Conservation (phyloP, 2,113 vertebrate species). For the Calonectris borealis region DNA sequence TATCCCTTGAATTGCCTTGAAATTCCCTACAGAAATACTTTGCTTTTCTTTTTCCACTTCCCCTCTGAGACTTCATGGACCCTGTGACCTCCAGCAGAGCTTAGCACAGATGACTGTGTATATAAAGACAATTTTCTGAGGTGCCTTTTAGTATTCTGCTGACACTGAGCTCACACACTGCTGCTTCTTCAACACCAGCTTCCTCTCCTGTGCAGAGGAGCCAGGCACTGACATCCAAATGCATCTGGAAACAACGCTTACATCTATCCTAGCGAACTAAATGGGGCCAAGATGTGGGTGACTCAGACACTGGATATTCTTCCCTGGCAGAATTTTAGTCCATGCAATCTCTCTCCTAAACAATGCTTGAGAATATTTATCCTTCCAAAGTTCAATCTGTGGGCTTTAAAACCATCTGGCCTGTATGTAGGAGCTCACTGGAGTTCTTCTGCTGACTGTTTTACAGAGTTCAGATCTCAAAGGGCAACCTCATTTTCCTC, state of each 20-base stretch:
- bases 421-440: not conserved
- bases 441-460: not conserved
- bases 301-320: not conserved
- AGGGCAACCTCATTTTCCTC: not conserved
- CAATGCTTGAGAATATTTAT: not conserved
- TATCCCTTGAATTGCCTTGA: not conserved
- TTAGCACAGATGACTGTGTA: not conserved
- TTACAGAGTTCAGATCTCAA: not conserved
- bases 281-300: not conserved
- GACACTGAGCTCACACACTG: not conserved
- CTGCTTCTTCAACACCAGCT: not conserved
- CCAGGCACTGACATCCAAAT: not conserved
- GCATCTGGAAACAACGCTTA: not conserved
- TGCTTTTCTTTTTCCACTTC: not conserved
- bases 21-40: not conserved
- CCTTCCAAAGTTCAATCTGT: not conserved
- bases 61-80: not conserved
- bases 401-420: not conserved
- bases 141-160: not conserved
- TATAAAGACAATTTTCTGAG: not conserved
- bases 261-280: not conserved
- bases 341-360: not conserved
- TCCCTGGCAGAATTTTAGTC: not conserved
- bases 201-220: not conserved
- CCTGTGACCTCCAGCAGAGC: not conserved